A percentile compares a stretch with the other conserved stretches of the same genome.
Evolutionary conservation across 2,113 vertebrate genomes (phyloP).

Genomic region (Nestor notabilis): DNA sequence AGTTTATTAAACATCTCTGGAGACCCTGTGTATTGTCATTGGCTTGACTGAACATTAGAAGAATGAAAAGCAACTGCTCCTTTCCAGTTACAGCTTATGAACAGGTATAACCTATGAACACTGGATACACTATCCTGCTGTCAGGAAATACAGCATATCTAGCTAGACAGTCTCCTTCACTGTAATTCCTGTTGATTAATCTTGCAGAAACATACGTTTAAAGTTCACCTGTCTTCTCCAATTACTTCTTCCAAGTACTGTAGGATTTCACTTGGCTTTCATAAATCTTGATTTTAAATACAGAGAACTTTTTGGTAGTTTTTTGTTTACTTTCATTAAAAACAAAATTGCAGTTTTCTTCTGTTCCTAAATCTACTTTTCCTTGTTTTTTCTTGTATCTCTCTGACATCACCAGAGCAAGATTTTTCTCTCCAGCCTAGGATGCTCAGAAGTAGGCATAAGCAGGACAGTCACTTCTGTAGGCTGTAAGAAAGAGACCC

Average conservation of each 20-base stretch:
- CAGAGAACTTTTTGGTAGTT: neutral
- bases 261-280: neutral
- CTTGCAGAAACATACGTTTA: neutral
- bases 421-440: neutral
- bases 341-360: neutral
- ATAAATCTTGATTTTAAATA: neutral
- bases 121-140: neutral
- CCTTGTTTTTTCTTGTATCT: neutral
- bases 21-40: neutral
- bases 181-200: neutral
- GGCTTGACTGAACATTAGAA: neutral
- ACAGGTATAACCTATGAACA: neutral
- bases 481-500: neutral
- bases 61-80: slow-evolving; percentile 10
- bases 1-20: slow-evolving; percentile 6
- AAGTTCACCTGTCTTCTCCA: neutral
- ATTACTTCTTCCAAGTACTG: neutral
- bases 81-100: neutral
- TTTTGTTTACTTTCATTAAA: neutral
- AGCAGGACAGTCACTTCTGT: neutral
- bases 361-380: neutral
- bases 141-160: neutral
- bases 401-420: neutral
- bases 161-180: neutral
- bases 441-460: neutral